A percentile compares a stretch with the other conserved stretches of the same genome.
Conservation (phyloP, 2,113 vertebrate genomes). For the Zosterops lateralis region DNA sequence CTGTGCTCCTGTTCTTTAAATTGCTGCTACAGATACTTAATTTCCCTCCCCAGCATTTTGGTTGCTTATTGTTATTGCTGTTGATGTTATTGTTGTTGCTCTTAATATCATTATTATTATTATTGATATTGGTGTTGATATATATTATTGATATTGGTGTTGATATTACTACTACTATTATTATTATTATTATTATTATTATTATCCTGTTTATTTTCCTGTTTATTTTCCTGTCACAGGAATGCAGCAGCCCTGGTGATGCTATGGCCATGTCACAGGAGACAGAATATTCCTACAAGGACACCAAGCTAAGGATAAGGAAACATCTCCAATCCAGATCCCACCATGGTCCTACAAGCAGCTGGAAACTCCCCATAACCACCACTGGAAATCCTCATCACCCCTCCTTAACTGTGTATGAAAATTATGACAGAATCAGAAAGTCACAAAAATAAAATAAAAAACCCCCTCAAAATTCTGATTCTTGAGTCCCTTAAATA, state of each 20-base stretch:
- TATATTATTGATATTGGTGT: background rate
- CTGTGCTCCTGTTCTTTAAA: background rate
- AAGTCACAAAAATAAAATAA: background rate
- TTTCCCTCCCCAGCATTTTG: background rate
- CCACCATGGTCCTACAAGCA: background rate
- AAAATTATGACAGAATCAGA: background rate
- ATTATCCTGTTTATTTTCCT: too few relatives aligned
- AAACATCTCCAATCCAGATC: background rate
- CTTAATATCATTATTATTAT: accelerated
- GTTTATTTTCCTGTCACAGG: background rate
- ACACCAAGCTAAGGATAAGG: background rate
- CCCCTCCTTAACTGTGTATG: background rate
- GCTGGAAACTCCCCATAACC: background rate
- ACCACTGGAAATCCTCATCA: background rate
- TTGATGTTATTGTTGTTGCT: background rate
- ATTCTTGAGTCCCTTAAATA: background rate
- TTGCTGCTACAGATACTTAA: background rate
- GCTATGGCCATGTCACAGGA: background rate
- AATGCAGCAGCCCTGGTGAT: background rate
- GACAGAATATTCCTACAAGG: background rate
- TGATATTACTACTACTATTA: accelerated
- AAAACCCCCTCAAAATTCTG: background rate
- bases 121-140: accelerated
- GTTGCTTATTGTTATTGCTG: background rate
- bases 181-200: background rate